phyloP scores from a whole-genome alignment of 30 jellyfish, hydroid and myxozoan genomes.

The Catostylus mosaicus region DNA sequence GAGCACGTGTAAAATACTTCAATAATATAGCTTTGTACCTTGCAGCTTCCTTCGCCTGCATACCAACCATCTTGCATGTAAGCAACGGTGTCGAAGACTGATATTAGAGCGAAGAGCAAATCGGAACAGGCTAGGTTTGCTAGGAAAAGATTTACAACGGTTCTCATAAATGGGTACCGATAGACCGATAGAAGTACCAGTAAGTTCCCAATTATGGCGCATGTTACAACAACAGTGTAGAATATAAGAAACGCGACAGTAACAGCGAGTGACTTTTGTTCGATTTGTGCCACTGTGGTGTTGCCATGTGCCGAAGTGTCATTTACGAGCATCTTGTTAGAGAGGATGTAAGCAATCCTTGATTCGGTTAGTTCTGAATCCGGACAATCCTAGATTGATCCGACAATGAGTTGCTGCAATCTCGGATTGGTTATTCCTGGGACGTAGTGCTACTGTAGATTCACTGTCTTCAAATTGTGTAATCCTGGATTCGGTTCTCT shows the following conservation, averaged over 20 bases:
- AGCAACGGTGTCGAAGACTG: constrained; percentile 79
- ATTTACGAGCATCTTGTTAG: background rate
- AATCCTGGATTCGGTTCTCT: too few relatives aligned
- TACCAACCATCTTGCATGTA: constrained; percentile 74
- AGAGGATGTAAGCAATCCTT: background rate
- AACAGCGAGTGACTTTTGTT: constrained; percentile 50
- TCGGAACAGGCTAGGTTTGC: constrained; percentile 87
- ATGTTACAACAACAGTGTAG: constrained; percentile 61
- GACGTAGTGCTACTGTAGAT: too few relatives aligned
- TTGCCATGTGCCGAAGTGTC: background rate
- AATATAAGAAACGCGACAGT: constrained; percentile 26
- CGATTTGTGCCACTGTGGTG: constrained; percentile 7
- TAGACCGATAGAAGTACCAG: constrained; percentile 68
- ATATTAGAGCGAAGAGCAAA: constrained; percentile 64
- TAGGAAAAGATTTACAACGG: constrained; percentile 78
- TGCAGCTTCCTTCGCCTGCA: constrained; percentile 80
- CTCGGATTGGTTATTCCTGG: too few relatives aligned
- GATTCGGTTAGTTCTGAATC: background rate
- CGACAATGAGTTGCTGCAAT: too few relatives aligned
- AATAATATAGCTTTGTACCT: constrained; percentile 78
- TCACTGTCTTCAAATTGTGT: too few relatives aligned
- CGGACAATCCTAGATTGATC: background rate
- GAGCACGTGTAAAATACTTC: constrained; percentile 90
- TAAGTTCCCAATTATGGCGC: constrained; percentile 74
- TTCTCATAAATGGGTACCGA: constrained; percentile 70